Base-by-base conservation (phyloP, 1,140 invertebrate species). In the Rhopalosiphum padi region DNA sequence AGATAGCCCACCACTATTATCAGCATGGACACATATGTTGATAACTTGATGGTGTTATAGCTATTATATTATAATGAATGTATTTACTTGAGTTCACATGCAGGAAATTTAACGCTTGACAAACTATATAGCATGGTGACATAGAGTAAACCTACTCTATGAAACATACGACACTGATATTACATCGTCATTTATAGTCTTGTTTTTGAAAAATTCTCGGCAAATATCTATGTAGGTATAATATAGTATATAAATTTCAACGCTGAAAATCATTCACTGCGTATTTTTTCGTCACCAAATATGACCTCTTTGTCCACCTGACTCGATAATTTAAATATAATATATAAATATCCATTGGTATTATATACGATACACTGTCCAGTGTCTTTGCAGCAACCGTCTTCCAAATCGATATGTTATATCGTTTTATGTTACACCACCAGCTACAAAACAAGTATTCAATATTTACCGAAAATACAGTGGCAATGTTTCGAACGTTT, bases 181-280 rank as follows among this genome's bases (percentile, higher is more conserved):
- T 15, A 68, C 15, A n/a, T 30, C 30, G 60, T 68, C 30, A 68
- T 30, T 68, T n/a, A 22, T n/a, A n/a, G 8, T 68, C 30, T 2
- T 11, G 30, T 68, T 30, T 68, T 68, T 11, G 11, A 68, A 30
- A 68, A 3, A 11, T 30, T 15, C 4, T 68, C 15, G 15, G 3
- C 11, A 30, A 68, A 15, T n/a, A n/a, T n/a, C n/a, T 68, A 68
- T n/a, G 8, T n/a, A 18, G 60, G 4, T 30, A 4, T 25, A 41
- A 9, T 11, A 25, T 11, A 25, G 9, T 68, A 4, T 15, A 68
- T n/a, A 15, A 4, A 68, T n/a, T 0, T 68, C 30, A 68, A n/a
- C 3, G 30, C 0, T 4, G 0, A n/a, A 68, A n/a, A 18, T n/a
- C 15, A 5, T 30, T 6, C 25, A 68, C 4, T 4, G 11, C 60